These are phyloP conservation scores for Pasiphila rectangulata DNA, from an alignment of 2,888 invertebrate species.

Conservation along the genomic window DNA sequence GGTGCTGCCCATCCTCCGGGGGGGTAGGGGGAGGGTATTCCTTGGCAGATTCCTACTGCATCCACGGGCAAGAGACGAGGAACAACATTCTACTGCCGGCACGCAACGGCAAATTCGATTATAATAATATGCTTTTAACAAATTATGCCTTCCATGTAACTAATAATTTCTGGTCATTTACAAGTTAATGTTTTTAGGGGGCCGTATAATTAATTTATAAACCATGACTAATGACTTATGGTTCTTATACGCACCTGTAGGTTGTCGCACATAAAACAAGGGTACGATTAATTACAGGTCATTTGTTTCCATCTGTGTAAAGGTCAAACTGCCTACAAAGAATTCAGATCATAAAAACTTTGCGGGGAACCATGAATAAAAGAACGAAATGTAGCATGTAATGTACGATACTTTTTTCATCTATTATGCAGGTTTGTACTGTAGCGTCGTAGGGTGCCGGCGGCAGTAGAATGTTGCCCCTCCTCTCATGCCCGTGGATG, in stretches of 20 bases:
- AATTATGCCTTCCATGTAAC: not conserved
- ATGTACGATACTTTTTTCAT: not conserved
- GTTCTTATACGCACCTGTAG: constrained; percentile 11
- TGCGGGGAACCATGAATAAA: not conserved
- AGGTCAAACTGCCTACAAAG: constrained; percentile 9
- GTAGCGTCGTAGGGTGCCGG: no score
- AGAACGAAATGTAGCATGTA: not conserved
- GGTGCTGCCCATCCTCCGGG: no score
- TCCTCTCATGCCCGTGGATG: no score
- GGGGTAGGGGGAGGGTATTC: no score
- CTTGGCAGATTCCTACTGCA: no score
- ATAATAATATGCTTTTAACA: not conserved
- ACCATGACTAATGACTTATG: constrained; percentile 19
- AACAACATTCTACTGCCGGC: no score
- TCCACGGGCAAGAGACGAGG: no score
- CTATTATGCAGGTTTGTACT: no score
- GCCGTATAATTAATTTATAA: constrained; percentile 12
- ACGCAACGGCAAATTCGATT: no score
- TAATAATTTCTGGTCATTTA: constrained; percentile 1
- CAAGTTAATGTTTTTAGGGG: constrained; percentile 9
- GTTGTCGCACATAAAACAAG: constrained; percentile 24
- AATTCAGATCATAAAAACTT: not conserved
- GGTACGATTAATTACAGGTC: constrained; percentile 24
- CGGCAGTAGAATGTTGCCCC: no score
- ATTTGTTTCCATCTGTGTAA: constrained; percentile 26